phyloP scores from a whole-genome alignment of 2,888 invertebrate genomes.

The Pyralis farinalis region DNA sequence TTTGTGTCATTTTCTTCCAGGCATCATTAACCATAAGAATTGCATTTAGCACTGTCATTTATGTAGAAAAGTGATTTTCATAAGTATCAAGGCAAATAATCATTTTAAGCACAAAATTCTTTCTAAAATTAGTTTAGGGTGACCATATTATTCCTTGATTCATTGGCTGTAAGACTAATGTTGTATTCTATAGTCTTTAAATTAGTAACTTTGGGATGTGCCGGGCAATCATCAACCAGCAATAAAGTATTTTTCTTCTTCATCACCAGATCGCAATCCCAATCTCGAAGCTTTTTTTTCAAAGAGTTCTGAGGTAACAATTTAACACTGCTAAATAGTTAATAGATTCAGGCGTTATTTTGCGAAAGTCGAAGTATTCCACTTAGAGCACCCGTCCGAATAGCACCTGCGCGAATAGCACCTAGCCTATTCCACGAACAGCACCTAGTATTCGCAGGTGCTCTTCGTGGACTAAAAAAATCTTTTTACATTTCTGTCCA shows the following conservation, averaged over 20 bases:
- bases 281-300: not conserved
- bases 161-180: not conserved
- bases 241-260: not conserved
- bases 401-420: too few relatives aligned
- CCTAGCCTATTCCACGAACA: too few relatives aligned
- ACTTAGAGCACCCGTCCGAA: too few relatives aligned
- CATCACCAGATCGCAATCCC: not conserved
- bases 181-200: not conserved
- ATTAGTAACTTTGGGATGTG: not conserved
- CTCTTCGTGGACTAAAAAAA: too few relatives aligned
- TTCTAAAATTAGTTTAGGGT: slow-evolving; percentile 21
- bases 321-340: too few relatives aligned
- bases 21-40: slow-evolving; percentile 19
- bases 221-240: slow-evolving; percentile 1
- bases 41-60: slow-evolving; percentile 18
- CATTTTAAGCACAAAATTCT: slow-evolving; percentile 16
- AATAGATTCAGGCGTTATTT: too few relatives aligned
- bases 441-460: too few relatives aligned
- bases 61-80: slow-evolving; percentile 11
- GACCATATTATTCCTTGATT: not conserved
- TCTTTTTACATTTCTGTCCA: too few relatives aligned
- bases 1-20: slow-evolving; percentile 15
- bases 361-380: too few relatives aligned
- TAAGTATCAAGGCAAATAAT: slow-evolving; percentile 14
- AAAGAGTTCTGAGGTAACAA: slow-evolving; percentile 2